Evolutionary conservation across 2,797 vertebrate genomes (phyloP).

Genomic region (Ctenopoma multispine): DNA sequence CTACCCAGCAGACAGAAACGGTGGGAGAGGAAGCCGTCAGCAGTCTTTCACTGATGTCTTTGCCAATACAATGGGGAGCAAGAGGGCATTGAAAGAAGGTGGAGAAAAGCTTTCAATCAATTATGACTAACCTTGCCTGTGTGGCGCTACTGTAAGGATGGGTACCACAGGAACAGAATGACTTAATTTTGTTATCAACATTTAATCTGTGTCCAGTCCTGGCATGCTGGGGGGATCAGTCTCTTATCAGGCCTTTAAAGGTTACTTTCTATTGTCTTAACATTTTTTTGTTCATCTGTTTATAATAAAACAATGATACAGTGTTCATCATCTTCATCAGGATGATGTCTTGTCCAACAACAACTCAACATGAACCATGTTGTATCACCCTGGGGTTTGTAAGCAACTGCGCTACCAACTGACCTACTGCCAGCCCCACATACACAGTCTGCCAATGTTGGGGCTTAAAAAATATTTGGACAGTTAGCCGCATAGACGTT

Average conservation of each 20-base stretch:
- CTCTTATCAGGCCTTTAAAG: constrained; percentile 1
- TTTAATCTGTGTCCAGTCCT: constrained; percentile 2
- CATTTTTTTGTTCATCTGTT: no score
- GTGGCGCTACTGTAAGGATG: constrained; percentile 3
- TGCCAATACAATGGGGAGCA: constrained; percentile 28
- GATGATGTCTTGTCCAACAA: no score
- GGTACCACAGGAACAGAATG: background rate
- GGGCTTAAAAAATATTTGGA: no score
- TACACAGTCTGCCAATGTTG: no score
- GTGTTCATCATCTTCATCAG: no score
- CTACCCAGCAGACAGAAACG: constrained; percentile 53
- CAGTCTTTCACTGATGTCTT: constrained; percentile 47
- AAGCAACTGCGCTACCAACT: no score
- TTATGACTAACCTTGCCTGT: constrained; percentile 27
- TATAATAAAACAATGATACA: no score
- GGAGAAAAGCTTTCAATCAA: constrained; percentile 60
- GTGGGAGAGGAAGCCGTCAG: constrained; percentile 55
- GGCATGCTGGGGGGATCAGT: background rate
- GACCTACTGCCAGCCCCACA: no score
- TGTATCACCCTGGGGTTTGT: no score
- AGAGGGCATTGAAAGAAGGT: constrained; percentile 37
- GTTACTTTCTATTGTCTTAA: background rate
- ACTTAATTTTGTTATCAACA: constrained; percentile 15
- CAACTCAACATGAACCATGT: no score
- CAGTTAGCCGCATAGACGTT: no score